Evolutionary conservation across 2,797 vertebrate genomes (phyloP).

Genomic region (Sebastes kiyomatsui): DNA sequence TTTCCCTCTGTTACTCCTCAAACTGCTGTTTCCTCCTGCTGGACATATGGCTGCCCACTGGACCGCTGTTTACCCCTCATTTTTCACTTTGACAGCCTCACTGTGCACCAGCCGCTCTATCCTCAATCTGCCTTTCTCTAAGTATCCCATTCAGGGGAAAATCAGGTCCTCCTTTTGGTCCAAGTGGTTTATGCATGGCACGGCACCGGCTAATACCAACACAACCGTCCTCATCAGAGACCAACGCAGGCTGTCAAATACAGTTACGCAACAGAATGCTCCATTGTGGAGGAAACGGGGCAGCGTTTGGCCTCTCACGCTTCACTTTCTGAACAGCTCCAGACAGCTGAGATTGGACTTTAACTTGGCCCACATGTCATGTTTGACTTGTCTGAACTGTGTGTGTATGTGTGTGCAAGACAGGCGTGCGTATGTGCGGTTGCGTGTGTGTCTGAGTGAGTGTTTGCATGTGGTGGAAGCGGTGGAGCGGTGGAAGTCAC

Average conservation of each 20-base stretch:
- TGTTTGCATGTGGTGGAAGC: constrained; percentile 60
- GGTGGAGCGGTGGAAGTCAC: constrained; percentile 56
- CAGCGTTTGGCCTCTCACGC: constrained; percentile 26
- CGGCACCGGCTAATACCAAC: constrained; percentile 26
- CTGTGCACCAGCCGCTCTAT: constrained; percentile 45
- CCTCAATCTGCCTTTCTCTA: constrained; percentile 19
- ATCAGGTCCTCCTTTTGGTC: constrained; percentile 15
- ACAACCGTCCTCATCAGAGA: constrained; percentile 27
- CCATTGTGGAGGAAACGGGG: constrained; percentile 43
- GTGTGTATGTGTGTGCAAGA: constrained; percentile 32
- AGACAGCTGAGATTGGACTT: constrained; percentile 64
- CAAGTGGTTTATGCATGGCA: constrained; percentile 40
- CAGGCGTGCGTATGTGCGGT: constrained; percentile 18
- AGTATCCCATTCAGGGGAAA: constrained; percentile 28
- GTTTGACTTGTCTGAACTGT: constrained; percentile 51
- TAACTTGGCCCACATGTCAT: constrained; percentile 52
- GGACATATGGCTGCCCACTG: constrained; percentile 77
- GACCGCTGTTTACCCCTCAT: constrained; percentile 71
- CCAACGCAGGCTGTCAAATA: constrained; percentile 40
- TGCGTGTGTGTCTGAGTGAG: constrained; percentile 36
- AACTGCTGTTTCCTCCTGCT: constrained; percentile 61
- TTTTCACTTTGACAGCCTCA: constrained; percentile 80
- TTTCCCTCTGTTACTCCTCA: constrained; percentile 58
- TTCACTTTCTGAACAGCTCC: constrained; percentile 38
- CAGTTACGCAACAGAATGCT: constrained; percentile 52